Evolutionary conservation across 2,113 vertebrate genomes (phyloP).

Genomic region (Gracilinanus agilis): DNA sequence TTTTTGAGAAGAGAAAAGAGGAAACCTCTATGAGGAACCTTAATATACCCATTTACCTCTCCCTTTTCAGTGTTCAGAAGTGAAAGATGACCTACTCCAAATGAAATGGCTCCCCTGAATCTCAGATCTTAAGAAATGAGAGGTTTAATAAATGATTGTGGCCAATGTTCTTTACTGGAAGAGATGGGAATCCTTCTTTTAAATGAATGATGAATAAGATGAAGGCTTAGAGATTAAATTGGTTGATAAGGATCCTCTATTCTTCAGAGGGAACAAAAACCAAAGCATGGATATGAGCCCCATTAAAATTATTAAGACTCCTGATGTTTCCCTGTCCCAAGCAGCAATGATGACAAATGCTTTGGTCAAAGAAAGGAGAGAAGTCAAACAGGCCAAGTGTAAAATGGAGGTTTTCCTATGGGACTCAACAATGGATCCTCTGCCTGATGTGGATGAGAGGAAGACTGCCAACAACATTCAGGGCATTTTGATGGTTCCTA

Average conservation of each 20-base stretch:
- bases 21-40: conserved; percentile 96
- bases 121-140: conserved; percentile 98
- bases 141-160: conserved; percentile 99
- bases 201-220: conserved; percentile 98
- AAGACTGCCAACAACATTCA: conserved; percentile 99
- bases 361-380: conserved; percentile 95
- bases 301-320: conserved; percentile 99
- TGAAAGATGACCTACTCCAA: conserved; percentile 96
- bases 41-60: conserved; percentile 94
- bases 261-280: conserved; percentile 97
- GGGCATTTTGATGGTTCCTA: conserved; percentile 99
- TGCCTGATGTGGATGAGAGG: conserved; percentile 95
- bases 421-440: conserved; percentile 98
- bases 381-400: conserved; percentile 96
- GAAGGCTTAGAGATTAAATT: conserved; percentile 98
- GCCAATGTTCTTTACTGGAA: conserved; percentile 98
- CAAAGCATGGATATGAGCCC: conserved; percentile 99
- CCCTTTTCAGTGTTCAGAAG: conserved; percentile 92
- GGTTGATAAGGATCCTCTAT: conserved; percentile 97
- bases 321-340: conserved; percentile 97
- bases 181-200: conserved; percentile 98
- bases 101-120: conserved; percentile 97
- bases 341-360: conserved; percentile 99
- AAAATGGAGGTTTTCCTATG: conserved; percentile 99
- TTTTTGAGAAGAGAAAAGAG: too few species aligned